Conservation (phyloP, 2,888 invertebrate species). For the Xestia ashworthii region DNA sequence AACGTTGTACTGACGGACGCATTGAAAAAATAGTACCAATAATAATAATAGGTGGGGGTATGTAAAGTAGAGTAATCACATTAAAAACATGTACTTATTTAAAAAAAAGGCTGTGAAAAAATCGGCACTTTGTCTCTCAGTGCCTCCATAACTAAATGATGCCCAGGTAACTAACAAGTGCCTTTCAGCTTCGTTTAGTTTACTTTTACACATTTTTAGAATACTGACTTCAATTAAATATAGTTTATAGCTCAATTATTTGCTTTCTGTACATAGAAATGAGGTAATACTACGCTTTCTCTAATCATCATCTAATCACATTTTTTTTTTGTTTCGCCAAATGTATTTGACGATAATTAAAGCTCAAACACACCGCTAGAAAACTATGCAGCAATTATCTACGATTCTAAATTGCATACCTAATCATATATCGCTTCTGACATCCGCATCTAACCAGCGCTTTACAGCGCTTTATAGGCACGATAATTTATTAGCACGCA, state of each 20-base stretch:
- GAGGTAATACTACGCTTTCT: background rate
- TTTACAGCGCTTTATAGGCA: constrained; percentile 55
- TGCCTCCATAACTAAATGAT: too few relatives aligned
- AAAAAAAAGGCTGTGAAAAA: too few relatives aligned
- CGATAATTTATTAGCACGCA: constrained; percentile 56
- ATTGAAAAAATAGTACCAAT: too few relatives aligned
- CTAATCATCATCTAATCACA: background rate
- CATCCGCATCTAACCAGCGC: constrained; percentile 60
- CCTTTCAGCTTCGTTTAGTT: too few relatives aligned
- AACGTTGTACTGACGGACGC: too few relatives aligned
- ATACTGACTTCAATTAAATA: background rate
- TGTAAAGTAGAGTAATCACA: too few relatives aligned
- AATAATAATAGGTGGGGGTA: too few relatives aligned
- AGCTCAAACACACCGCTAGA: constrained; percentile 22
- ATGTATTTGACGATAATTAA: constrained; percentile 17
- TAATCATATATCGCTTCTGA: constrained; percentile 54
- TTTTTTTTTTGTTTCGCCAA: background rate
- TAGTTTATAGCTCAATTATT: background rate
- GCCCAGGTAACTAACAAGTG: too few relatives aligned
- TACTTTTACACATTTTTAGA: background rate
- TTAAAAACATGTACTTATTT: too few relatives aligned
- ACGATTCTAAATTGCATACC: constrained; percentile 47
- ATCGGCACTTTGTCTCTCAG: too few relatives aligned
- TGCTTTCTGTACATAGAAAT: background rate
- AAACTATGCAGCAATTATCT: constrained; percentile 20